phyloP scores from a whole-genome alignment of 2,113 vertebrate species.

The Oryzias curvinotus region DNA sequence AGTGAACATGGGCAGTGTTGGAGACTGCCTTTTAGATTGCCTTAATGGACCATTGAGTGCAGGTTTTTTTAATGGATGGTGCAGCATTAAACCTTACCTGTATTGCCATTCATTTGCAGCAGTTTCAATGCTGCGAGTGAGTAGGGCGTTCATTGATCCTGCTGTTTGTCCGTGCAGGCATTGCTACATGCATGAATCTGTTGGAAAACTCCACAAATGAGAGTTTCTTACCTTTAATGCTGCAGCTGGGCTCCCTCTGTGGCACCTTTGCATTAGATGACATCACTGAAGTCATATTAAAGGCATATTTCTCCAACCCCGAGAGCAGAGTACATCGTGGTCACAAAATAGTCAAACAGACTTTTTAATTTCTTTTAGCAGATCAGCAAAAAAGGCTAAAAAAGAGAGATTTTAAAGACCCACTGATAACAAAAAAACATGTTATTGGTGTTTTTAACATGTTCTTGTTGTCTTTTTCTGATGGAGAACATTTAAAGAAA shows the following conservation, averaged over 20 bases:
- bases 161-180: neutral
- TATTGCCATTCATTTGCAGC: constrained; percentile 8
- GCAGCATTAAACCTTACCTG: constrained; percentile 10
- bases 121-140: constrained; percentile 14
- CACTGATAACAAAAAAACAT: too few species aligned
- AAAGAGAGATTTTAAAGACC: too few species aligned
- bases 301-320: neutral
- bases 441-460: too few species aligned
- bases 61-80: constrained; percentile 15
- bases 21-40: neutral
- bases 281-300: constrained; percentile 17
- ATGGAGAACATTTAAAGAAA: too few species aligned
- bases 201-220: constrained; percentile 10
- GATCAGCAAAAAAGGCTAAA: too few species aligned
- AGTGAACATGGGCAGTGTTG: constrained; percentile 8
- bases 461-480: too few species aligned
- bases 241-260: neutral
- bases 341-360: too few species aligned
- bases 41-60: constrained; percentile 1
- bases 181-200: constrained; percentile 9
- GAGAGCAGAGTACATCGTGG: neutral
- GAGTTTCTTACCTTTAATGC: constrained; percentile 27
- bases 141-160: constrained; percentile 8
- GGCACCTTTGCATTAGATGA: constrained; percentile 18
- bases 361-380: neutral